These are phyloP conservation scores for Trachelus tabidus DNA, from an alignment of 2,888 invertebrate genomes.

Conservation along the genomic window DNA sequence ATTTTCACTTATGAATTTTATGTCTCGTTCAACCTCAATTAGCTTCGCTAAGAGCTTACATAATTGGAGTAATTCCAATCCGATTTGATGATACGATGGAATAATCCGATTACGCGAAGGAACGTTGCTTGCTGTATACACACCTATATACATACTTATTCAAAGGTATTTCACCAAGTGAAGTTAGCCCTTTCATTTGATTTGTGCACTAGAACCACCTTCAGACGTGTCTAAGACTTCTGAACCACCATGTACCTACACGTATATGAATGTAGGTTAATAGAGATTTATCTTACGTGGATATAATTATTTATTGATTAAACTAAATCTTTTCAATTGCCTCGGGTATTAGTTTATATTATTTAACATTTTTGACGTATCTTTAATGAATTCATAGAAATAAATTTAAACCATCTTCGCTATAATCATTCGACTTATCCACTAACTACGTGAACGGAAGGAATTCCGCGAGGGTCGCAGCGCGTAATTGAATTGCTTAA, in stretches of 20 bases:
- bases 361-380: neutral
- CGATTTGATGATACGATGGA: neutral
- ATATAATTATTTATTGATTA: neutral
- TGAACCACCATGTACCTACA: neutral
- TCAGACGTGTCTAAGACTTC: neutral
- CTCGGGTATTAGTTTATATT: neutral
- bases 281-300: neutral
- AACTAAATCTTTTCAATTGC: neutral
- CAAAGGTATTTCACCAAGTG: neutral
- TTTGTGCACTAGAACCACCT: neutral
- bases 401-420: neutral
- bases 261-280: neutral
- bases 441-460: conserved; percentile 11
- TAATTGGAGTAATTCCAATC: neutral
- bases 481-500: conserved; percentile 58
- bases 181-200: neutral
- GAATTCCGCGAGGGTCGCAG: conserved; percentile 25
- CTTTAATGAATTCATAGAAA: neutral
- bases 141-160: neutral
- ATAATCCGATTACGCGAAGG: neutral
- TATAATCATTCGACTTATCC: neutral
- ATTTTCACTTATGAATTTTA: neutral
- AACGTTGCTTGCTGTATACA: neutral
- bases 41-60: neutral
- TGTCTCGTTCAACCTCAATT: neutral